Evolutionary conservation across 2,888 invertebrate species (phyloP).

Genomic region (Tiphia femorata): DNA sequence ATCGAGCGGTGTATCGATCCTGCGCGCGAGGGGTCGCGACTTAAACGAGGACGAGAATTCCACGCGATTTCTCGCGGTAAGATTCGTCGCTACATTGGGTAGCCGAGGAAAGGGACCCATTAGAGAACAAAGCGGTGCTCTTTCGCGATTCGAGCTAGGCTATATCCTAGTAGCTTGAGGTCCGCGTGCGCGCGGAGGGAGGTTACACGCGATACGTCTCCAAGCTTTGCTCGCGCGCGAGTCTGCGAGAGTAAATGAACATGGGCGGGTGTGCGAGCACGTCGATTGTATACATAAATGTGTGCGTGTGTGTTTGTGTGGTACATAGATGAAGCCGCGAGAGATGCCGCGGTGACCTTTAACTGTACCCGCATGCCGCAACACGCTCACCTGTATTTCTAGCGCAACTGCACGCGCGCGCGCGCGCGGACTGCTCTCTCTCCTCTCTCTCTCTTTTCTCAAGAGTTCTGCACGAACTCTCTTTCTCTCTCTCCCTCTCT

Average conservation of each 20-base stretch:
- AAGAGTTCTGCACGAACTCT: conserved; percentile 6
- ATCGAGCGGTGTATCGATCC: not conserved
- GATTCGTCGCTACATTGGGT: conserved; percentile 15
- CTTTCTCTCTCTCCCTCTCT: too few relatives aligned
- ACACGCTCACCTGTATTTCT: conserved; percentile 54
- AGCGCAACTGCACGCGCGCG: conserved; percentile 41
- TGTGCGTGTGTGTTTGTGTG: too few relatives aligned
- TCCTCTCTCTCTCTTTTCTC: conserved; percentile 15
- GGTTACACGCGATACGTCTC: too few relatives aligned
- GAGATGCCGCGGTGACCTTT: conserved; percentile 62
- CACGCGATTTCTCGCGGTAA: too few relatives aligned
- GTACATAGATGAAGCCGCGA: conserved; percentile 15
- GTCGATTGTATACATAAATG: too few relatives aligned
- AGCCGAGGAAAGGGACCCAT: conserved; percentile 34
- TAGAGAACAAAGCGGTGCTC: conserved; percentile 59
- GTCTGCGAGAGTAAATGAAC: too few relatives aligned
- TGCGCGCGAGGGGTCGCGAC: not conserved
- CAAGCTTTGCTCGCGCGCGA: too few relatives aligned
- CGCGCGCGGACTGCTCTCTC: conserved; percentile 22
- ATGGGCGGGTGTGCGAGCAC: too few relatives aligned
- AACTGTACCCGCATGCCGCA: conserved; percentile 64
- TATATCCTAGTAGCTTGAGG: conserved; percentile 5
- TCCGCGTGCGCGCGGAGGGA: not conserved
- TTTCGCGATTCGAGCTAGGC: conserved; percentile 40
- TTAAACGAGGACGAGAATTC: conserved; percentile 3